phyloP scores from a whole-genome alignment of 2,797 vertebrate species.

The Halcyon smyrnensis region DNA sequence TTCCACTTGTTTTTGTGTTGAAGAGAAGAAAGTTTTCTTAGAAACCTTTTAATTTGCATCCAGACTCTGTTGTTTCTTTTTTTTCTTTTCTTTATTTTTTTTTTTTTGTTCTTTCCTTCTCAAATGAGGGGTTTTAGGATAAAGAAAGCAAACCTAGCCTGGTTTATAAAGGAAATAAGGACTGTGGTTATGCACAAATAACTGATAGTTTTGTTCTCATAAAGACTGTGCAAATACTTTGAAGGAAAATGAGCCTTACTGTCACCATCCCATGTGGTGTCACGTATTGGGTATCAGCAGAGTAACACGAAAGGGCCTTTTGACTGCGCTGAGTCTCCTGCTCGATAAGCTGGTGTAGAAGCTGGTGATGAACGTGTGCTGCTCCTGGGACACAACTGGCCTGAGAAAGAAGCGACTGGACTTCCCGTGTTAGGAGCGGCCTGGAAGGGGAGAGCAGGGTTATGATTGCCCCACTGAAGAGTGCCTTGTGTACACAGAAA shows the following conservation, averaged over 20 bases:
- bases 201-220: neutral
- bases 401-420: neutral
- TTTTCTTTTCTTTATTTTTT: neutral
- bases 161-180: neutral
- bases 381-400: neutral
- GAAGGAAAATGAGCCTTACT: neutral
- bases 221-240: neutral
- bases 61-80: neutral
- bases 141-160: neutral
- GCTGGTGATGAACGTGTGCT: neutral
- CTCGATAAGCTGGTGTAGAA: neutral
- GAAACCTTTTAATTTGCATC: neutral
- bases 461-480: fast-evolving
- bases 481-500: neutral
- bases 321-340: neutral
- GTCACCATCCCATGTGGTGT: neutral
- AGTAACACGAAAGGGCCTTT: neutral
- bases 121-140: neutral
- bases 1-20: neutral
- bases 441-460: neutral
- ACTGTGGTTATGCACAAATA: neutral
- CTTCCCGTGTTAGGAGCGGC: neutral
- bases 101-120: neutral
- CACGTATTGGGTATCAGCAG: neutral
- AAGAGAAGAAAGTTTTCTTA: neutral